phyloP scores from a whole-genome alignment of 1,140 invertebrate species.

The Tribolium castaneum region DNA sequence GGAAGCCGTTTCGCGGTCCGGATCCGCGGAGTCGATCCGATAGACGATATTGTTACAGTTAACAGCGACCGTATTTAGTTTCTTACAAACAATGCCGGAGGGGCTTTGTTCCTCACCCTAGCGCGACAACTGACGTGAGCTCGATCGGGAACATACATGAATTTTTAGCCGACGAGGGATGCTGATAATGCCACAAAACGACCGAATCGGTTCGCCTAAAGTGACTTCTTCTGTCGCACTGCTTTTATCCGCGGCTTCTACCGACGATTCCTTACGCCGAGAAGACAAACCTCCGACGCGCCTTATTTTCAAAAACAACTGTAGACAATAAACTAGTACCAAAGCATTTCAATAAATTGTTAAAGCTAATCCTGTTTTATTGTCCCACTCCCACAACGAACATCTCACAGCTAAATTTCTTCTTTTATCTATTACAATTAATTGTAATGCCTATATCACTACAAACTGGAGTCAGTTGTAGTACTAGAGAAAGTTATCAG shows the following conservation, averaged over 20 bases:
- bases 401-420: too few species aligned
- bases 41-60: constrained; percentile 28
- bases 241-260: neutral
- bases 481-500: too few species aligned
- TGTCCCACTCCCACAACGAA: too few species aligned
- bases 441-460: too few species aligned
- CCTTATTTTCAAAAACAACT: too few species aligned
- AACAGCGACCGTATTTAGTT: constrained; percentile 34
- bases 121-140: neutral
- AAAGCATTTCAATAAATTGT: too few species aligned
- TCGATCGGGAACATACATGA: neutral
- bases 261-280: too few species aligned
- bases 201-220: neutral
- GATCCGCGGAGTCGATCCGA: constrained; percentile 27
- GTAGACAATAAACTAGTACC: too few species aligned
- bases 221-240: neutral
- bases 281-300: too few species aligned
- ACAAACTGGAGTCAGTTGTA: too few species aligned
- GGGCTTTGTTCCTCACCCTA: constrained; percentile 5
- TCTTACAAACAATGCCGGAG: constrained; percentile 18
- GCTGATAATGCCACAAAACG: neutral
- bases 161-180: constrained; percentile 1
- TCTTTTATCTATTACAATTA: too few species aligned
- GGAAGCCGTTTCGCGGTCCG: constrained; percentile 25
- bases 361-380: too few species aligned